These are phyloP conservation scores for Platygyra sinensis DNA, from an alignment of 64 coral and sea anemone species.

Conservation along the genomic window DNA sequence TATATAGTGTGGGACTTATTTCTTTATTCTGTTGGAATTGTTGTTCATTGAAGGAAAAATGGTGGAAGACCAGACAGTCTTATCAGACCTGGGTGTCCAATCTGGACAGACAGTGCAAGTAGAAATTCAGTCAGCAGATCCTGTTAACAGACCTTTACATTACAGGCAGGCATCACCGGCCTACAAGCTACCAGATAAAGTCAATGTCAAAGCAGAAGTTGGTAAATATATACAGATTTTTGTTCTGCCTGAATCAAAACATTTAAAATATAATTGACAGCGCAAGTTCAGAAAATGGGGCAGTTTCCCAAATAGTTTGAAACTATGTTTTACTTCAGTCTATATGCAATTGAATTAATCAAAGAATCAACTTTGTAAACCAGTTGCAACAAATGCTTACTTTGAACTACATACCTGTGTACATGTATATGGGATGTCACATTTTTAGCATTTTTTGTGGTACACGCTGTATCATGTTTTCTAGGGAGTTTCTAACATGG, in stretches of 20 bases:
- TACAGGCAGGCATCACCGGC: conserved; percentile 10
- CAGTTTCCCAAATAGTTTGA: no score
- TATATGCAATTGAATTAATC: no score
- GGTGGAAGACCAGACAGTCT: conserved; percentile 64
- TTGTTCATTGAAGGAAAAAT: conserved; percentile 64
- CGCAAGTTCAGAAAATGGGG: no score
- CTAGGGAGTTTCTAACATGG: no score
- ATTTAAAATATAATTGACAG: background rate
- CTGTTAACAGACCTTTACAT: conserved; percentile 52
- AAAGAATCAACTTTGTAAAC: no score
- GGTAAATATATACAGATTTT: conserved; percentile 46
- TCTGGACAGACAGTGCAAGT: conserved; percentile 70
- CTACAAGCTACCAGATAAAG: conserved; percentile 68
- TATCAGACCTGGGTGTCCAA: conserved; percentile 64
- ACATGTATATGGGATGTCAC: no score
- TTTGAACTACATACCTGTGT: no score
- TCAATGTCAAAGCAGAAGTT: conserved; percentile 79
- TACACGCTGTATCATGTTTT: no score
- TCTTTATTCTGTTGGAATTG: background rate
- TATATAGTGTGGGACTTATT: background rate
- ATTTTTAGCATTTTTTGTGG: no score
- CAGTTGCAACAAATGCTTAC: no score
- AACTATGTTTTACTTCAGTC: no score
- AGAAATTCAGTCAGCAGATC: conserved; percentile 94
- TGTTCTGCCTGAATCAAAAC: background rate